Evolutionary conservation across 2,888 invertebrate species (phyloP).

Genomic region (Rotaria socialis): DNA sequence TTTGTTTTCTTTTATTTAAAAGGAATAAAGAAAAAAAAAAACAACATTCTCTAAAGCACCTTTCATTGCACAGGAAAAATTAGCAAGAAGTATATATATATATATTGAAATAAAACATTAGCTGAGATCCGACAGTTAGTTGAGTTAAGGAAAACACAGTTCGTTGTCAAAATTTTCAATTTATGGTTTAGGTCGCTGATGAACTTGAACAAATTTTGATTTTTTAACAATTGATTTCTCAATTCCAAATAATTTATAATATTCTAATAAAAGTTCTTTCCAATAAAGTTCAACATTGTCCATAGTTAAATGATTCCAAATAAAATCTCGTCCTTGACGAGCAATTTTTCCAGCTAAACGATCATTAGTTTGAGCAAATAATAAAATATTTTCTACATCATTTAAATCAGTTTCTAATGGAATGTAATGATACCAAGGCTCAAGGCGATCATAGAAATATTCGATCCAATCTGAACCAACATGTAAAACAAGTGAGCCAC

Average conservation of each 20-base stretch:
- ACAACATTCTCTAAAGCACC: neutral
- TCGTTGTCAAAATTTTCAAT: neutral
- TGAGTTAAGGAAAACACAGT: neutral
- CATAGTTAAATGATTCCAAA: conserved; percentile 76
- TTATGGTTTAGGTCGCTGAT: neutral
- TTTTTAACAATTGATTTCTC: neutral
- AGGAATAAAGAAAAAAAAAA: neutral
- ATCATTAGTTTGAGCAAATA: conserved; percentile 74
- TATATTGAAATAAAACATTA: neutral
- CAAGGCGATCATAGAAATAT: conserved; percentile 82
- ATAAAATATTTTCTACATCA: conserved; percentile 70
- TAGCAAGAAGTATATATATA: neutral
- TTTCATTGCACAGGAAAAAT: neutral
- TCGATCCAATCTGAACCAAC: conserved; percentile 89
- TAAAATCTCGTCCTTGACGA: conserved; percentile 72
- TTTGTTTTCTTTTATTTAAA: neutral
- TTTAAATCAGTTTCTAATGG: conserved; percentile 72
- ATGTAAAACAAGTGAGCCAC: conserved; percentile 84
- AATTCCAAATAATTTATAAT: conserved; percentile 54
- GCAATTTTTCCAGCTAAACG: conserved; percentile 73
- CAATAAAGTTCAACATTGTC: conserved; percentile 81
- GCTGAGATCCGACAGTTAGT: neutral
- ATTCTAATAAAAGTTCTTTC: conserved; percentile 71
- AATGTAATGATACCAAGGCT: conserved; percentile 91
- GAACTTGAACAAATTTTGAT: neutral